phyloP scores from a whole-genome alignment of 2,113 vertebrate species.

The Chaetura pelagica region DNA sequence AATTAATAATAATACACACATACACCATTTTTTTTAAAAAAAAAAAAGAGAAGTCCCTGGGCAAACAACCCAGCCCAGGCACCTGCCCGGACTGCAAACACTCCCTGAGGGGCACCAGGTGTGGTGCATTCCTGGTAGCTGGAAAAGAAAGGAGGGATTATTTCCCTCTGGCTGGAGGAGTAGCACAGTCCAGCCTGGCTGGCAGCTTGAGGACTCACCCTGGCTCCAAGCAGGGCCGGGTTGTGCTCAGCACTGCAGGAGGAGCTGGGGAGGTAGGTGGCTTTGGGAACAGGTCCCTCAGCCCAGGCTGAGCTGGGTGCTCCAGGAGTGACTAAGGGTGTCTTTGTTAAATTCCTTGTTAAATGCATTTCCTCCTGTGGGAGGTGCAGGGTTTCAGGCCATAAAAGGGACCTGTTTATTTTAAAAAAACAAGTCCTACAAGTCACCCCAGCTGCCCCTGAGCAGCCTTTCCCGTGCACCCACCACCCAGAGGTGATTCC shows the following conservation, averaged over 20 bases:
- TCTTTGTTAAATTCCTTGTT: neutral
- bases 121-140: constrained; percentile 18
- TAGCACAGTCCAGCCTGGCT: neutral
- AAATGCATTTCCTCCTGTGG: fast-evolving
- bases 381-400: neutral
- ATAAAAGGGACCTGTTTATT: neutral
- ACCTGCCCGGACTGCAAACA: constrained; percentile 11
- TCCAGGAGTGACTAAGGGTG: neutral
- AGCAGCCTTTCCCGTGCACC: neutral
- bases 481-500: neutral
- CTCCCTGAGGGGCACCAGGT: constrained; percentile 12
- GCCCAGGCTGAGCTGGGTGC: neutral
- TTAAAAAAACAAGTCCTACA: neutral
- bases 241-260: neutral
- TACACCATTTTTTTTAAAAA: neutral
- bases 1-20: neutral
- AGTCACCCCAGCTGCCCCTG: neutral
- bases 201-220: neutral
- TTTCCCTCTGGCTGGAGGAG: neutral
- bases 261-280: neutral
- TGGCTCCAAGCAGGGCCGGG: neutral
- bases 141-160: constrained; percentile 10
- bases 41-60: neutral
- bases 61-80: constrained; percentile 20
- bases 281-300: neutral